Conservation (phyloP, 2,113 vertebrate genomes). For the Crotalus helleri region DNA sequence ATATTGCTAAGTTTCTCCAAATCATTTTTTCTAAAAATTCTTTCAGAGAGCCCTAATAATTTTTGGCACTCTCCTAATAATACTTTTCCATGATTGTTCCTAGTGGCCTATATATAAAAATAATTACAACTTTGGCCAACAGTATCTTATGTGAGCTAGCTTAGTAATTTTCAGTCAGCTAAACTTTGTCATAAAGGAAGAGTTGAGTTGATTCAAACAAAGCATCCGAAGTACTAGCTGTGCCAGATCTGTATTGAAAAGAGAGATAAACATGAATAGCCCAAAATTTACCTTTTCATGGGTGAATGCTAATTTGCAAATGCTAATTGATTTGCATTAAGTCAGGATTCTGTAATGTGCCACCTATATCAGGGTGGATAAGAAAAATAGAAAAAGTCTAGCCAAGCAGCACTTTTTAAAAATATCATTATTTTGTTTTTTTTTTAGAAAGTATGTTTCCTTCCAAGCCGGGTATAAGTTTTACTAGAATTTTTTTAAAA, state of each 20-base stretch:
- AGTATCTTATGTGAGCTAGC: background rate
- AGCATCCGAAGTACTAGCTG: background rate
- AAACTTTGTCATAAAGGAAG: background rate
- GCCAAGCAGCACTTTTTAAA: background rate
- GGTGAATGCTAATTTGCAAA: conserved; percentile 14
- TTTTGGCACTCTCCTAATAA: background rate
- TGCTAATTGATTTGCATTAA: background rate
- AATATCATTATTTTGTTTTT: conserved; percentile 2
- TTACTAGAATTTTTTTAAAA: background rate
- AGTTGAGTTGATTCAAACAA: background rate
- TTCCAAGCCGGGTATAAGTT: conserved; percentile 28
- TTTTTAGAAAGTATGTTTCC: background rate
- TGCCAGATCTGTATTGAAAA: background rate
- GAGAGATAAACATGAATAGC: background rate
- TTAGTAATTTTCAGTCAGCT: background rate
- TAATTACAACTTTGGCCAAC: background rate
- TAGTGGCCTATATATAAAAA: background rate
- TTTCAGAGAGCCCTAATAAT: background rate
- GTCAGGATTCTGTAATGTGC: background rate
- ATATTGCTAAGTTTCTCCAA: background rate
- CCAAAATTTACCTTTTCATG: background rate
- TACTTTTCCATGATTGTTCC: background rate
- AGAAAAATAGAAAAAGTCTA: background rate
- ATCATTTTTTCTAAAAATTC: background rate
- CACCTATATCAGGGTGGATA: background rate